Evolutionary conservation across 1,140 invertebrate genomes (phyloP).

Genomic region (Psilanteris sp.): DNA sequence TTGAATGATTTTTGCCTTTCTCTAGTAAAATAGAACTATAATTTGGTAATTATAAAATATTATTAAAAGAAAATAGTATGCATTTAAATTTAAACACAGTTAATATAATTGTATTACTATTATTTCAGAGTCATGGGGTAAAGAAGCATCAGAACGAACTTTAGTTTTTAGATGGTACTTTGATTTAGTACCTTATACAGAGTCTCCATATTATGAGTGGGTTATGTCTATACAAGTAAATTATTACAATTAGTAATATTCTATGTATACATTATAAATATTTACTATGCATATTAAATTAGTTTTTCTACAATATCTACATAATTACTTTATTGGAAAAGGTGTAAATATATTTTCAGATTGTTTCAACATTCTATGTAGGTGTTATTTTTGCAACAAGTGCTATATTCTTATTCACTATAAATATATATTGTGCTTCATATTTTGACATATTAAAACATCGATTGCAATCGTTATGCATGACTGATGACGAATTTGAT

Average conservation of each 20-base stretch:
- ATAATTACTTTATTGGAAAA: too few relatives aligned
- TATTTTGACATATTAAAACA: conserved; percentile 64
- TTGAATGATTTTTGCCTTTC: too few relatives aligned
- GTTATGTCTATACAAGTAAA: conserved; percentile 60
- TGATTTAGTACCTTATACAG: conserved; percentile 50
- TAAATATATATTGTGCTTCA: conserved; percentile 53
- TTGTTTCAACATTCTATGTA: conserved; percentile 35
- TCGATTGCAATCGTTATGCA: conserved; percentile 38
- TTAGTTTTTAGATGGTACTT: conserved; percentile 62
- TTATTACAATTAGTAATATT: too few relatives aligned
- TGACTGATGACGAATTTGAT: neutral
- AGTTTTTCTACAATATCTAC: too few relatives aligned
- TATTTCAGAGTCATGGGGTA: conserved; percentile 30
- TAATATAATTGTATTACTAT: too few relatives aligned
- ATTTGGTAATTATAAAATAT: too few relatives aligned
- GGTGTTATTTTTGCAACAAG: conserved; percentile 50
- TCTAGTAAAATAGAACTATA: too few relatives aligned
- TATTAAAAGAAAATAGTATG: too few relatives aligned
- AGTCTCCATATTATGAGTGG: conserved; percentile 65
- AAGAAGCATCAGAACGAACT: conserved; percentile 21
- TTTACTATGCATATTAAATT: too few relatives aligned
- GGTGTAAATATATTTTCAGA: conserved; percentile 34
- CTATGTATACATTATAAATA: too few relatives aligned
- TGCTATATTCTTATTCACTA: conserved; percentile 50
- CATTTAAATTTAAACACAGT: too few relatives aligned